A percentile compares a stretch with the other conserved stretches of the same genome.
These are phyloP conservation scores for Ceyx melanurus DNA, from an alignment of 2,113 vertebrate species.

Conservation along the genomic window DNA sequence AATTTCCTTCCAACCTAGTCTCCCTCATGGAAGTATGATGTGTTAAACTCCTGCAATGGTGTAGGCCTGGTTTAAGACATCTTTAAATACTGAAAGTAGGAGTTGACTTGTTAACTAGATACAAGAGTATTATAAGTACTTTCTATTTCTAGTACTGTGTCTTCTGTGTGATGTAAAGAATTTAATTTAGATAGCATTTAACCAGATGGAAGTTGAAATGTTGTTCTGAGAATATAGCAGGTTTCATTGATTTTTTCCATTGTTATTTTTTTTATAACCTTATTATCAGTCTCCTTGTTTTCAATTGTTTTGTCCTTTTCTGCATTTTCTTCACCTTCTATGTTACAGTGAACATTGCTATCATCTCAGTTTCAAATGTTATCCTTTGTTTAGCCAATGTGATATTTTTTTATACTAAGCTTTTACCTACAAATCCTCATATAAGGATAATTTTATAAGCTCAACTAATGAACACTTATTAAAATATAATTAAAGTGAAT, in stretches of 20 bases:
- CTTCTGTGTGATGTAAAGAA: not conserved
- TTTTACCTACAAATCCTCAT: constrained; percentile 37
- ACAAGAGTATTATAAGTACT: not conserved
- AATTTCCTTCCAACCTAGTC: not conserved
- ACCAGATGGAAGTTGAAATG: not conserved
- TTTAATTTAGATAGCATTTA: constrained; percentile 39
- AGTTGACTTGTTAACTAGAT: not conserved
- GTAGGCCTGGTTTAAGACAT: not conserved
- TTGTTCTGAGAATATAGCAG: not conserved
- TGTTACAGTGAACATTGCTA: not conserved
- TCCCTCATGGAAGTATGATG: not conserved
- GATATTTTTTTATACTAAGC: not conserved
- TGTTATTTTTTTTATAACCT: constrained; percentile 26
- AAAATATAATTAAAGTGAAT: constrained; percentile 64
- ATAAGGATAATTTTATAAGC: not conserved
- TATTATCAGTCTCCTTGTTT: not conserved
- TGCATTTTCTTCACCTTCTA: not conserved
- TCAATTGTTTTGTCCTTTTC: not conserved
- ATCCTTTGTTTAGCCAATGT: not conserved
- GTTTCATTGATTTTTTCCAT: not conserved
- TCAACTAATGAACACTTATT: constrained; percentile 43
- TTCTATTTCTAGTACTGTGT: not conserved
- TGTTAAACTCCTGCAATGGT: not conserved
- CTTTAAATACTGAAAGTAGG: not conserved
- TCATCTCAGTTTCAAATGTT: not conserved